Evolutionary conservation across 64 coral and sea anemone genomes (phyloP), one percentile per base, ranked within the genome.

Genomic region (Acropora yongei): DNA sequence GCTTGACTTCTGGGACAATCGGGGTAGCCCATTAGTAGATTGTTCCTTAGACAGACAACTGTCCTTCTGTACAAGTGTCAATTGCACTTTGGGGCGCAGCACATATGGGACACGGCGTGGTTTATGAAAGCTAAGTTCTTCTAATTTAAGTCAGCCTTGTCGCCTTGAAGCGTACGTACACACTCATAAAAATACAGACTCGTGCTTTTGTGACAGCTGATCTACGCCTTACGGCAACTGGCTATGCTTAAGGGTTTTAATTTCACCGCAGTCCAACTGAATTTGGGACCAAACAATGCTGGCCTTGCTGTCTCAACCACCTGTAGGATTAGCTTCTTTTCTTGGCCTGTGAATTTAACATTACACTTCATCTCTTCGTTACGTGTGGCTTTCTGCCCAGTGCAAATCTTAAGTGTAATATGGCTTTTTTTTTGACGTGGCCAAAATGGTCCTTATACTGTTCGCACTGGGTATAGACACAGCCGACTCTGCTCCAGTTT

Each of bases 211-310:
- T 41, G 65, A 47, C 14, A 89, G 44, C 75, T 78, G 43, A 16
- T 75, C 61, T 0, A 78, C 74, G 78, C 4, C 51, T 55, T 55
- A 5, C 4, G 51, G 13, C 30, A 49, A 57, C 57, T 89, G 4
- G 80, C 58, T 68, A 44, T 78, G 30, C 69, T 86, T 78, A 50
- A 90, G 78, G 72, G 74, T 9, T 79, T 90, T 90, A 41, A 95
- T 90, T 66, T 85, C 80, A 60, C 87, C 93, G 79, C 93, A 95
- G 71, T 95, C 45, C 57, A 95, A 47, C 76, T 89, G 82, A 50
- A 95, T 78, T 39, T 72, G 47, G 16, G 71, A 78, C 88, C 92
- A 45, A 94, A 89, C 47, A 94, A 77, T 41, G 88, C 87, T 94
- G 79, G 87, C 9, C 93, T 88, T 55, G 50, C 8, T 72, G 72